Percentiles rank a stretch among this genome's conserved stretches.
Conservation (phyloP, 1,140 invertebrate species). For the Lepidostoma basale region DNA sequence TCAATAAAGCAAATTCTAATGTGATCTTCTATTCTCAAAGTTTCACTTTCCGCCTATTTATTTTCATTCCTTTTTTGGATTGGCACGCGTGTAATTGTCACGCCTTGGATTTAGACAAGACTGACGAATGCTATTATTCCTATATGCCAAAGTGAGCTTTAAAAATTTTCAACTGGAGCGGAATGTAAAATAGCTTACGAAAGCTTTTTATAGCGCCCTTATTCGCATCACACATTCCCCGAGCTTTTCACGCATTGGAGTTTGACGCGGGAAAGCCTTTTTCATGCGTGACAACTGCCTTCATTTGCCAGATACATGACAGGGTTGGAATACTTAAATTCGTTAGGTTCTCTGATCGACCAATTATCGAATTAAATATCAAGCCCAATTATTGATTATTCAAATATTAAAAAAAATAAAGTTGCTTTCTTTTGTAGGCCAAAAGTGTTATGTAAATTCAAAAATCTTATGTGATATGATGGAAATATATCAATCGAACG, state of each 20-base stretch:
- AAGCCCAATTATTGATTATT: too few species aligned
- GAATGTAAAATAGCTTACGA: constrained; percentile 18
- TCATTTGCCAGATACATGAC: neutral
- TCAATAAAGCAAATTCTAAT: too few species aligned
- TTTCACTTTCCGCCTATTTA: neutral
- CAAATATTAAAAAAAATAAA: too few species aligned
- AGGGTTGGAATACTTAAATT: neutral
- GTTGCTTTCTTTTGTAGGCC: too few species aligned
- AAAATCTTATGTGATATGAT: too few species aligned
- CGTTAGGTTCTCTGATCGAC: too few species aligned
- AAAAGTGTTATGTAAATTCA: too few species aligned
- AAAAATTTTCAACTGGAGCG: constrained; percentile 5
- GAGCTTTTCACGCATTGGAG: constrained; percentile 13
- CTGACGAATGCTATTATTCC: constrained; percentile 21
- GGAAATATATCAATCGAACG: too few species aligned
- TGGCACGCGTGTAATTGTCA: constrained; percentile 10
- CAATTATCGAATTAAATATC: too few species aligned
- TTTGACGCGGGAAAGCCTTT: constrained; percentile 28
- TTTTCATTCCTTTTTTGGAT: neutral
- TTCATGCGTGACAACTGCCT: constrained; percentile 37
- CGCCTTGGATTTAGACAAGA: constrained; percentile 17
- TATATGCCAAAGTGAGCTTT: constrained; percentile 11
- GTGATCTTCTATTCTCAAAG: too few species aligned
- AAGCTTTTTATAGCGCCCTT: constrained; percentile 14
- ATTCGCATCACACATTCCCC: neutral